Evolutionary conservation across 2,888 invertebrate species (phyloP).

Genomic region (Aspidiotus destructor): DNA sequence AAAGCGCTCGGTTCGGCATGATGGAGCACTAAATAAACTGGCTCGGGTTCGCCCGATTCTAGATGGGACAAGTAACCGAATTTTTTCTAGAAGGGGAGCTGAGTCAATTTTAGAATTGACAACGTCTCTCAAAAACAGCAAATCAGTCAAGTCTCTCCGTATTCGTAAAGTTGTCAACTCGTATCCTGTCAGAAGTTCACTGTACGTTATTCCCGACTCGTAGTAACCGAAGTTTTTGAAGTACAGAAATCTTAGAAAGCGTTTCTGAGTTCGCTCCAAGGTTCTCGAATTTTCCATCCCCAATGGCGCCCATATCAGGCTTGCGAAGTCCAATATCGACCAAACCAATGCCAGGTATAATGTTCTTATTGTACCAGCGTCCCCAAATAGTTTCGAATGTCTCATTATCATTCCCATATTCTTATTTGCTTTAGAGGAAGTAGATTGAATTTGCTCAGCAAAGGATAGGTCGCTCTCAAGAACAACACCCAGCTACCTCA

Average conservation of each 20-base stretch:
- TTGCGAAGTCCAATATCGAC: background rate
- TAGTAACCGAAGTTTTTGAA: too few relatives aligned
- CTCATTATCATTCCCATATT: background rate
- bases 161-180: background rate
- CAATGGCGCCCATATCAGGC: background rate
- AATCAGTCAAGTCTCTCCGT: background rate
- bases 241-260: background rate
- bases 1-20: too few relatives aligned
- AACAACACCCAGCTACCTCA: background rate
- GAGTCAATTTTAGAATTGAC: too few relatives aligned
- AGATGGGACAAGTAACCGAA: too few relatives aligned
- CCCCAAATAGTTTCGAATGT: background rate
- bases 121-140: too few relatives aligned
- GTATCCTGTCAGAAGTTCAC: background rate
- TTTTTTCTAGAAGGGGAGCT: too few relatives aligned
- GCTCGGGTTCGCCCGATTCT: too few relatives aligned
- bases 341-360: background rate
- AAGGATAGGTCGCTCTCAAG: background rate
- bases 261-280: background rate
- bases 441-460: background rate
- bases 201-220: background rate
- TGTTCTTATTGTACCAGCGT: background rate
- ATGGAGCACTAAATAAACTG: too few relatives aligned
- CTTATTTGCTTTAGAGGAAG: background rate
- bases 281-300: background rate